Evolutionary conservation across 2,888 invertebrate genomes (phyloP).

Genomic region (Stramonita haemastoma): DNA sequence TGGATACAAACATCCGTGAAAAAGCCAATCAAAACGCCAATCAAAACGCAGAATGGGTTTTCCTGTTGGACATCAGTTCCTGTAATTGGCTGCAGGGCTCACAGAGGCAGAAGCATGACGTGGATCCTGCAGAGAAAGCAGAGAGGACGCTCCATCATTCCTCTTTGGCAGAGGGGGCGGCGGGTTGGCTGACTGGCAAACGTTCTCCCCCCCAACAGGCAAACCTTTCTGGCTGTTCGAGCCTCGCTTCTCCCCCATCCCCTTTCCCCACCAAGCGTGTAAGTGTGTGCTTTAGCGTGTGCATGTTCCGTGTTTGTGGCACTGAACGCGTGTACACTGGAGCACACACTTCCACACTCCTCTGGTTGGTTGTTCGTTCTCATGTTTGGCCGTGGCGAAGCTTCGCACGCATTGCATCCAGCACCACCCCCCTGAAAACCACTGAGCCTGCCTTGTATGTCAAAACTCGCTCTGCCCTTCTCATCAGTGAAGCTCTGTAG

Average conservation of each 20-base stretch:
- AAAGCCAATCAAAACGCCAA: background rate
- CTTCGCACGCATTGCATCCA: background rate
- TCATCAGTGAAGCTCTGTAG: background rate
- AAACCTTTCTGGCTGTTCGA: background rate
- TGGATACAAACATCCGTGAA: background rate
- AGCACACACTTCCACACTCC: background rate
- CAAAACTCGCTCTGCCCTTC: background rate
- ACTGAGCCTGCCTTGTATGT: background rate
- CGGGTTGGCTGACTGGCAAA: background rate
- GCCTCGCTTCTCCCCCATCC: background rate
- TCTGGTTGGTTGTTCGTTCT: background rate
- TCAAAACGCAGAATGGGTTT: too few species aligned
- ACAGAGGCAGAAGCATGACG: too few species aligned
- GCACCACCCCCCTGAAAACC: background rate
- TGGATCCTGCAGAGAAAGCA: background rate
- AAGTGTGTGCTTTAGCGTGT: too few species aligned
- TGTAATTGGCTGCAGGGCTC: background rate
- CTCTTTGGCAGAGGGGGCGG: background rate
- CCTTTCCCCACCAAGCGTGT: too few species aligned
- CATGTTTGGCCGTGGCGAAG: background rate
- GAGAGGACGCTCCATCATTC: background rate
- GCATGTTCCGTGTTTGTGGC: too few species aligned
- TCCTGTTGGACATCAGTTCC: too few species aligned
- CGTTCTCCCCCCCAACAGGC: background rate
- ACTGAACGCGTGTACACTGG: too few species aligned